Evolutionary conservation across 2,888 invertebrate genomes (phyloP).

Genomic region (Volucella zonaria): DNA sequence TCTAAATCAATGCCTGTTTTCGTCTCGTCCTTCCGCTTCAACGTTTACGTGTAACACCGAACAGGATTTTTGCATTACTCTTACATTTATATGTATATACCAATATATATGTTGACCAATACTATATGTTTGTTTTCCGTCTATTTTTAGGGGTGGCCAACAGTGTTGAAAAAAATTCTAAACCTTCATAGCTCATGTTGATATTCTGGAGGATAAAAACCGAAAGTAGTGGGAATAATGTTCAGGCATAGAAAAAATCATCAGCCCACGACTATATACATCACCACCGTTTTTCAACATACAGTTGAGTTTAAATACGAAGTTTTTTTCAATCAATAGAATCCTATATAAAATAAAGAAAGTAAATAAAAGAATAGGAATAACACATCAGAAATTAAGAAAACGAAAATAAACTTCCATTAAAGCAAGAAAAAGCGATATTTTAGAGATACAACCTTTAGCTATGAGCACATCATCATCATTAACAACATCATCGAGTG

Average conservation of each 20-base stretch:
- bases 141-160: too few relatives aligned
- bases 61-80: too few relatives aligned
- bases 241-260: constrained; percentile 9
- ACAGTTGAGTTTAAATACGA: constrained; percentile 9
- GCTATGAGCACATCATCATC: constrained; percentile 74
- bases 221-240: constrained; percentile 16
- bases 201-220: not conserved
- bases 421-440: constrained; percentile 46
- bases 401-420: constrained; percentile 21
- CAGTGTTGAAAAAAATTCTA: not conserved
- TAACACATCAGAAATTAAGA: not conserved
- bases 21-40: too few relatives aligned
- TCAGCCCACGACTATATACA: not conserved
- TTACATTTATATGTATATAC: too few relatives aligned
- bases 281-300: constrained; percentile 2
- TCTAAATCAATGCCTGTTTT: too few relatives aligned
- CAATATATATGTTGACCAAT: too few relatives aligned
- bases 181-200: too few relatives aligned
- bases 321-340: constrained; percentile 4
- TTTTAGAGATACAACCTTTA: constrained; percentile 68
- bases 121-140: too few relatives aligned
- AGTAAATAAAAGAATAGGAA: not conserved
- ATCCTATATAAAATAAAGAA: not conserved
- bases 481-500: constrained; percentile 72
- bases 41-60: too few relatives aligned